Evolutionary conservation across 1,140 invertebrate species (phyloP), one percentile per base, ranked within the genome.

Genomic region (Zaprionus gabonicus): DNA sequence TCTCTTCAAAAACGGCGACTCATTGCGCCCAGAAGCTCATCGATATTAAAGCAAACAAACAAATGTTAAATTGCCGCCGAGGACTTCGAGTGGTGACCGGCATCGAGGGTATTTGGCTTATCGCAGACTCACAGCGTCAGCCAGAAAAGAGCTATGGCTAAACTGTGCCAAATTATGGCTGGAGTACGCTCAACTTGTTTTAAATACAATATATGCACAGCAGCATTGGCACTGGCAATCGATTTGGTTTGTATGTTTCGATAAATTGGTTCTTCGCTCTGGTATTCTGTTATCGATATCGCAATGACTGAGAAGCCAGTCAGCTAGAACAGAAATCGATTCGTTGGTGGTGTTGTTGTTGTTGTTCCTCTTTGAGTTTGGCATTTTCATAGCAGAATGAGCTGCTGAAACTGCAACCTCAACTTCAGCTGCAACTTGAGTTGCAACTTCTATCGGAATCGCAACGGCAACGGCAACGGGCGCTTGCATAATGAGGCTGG

Each of bases 401-500:
- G 49, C 67, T 49, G 36, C 69, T 41, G 38, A 46, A 72, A 71
- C 59, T 51, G 67, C 71, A 60, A 44, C 41, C 13, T 31, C 41
- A 53, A 55, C 34, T 10, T 28, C n/a, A n/a, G 36, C 41, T 28
- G 46, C 27, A 23, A 38, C 49, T 55, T 51, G 3, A 46, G 41
- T 46, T 17, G 41, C 38, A 25, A 51, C 46, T 51, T 51, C 23
- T 15, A n/a, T 41, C 0, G 46, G 62, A 44, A 34, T 53, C 2
- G 38, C 38, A 34, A 3, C 31, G 31, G 31, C 31, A 34, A 34
- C 31, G 2, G 34, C 34, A 55, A 56, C 31, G 12, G 23, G 31
- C 36, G 67, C 72, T 70, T 75, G 38, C 44, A 58, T 71, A 75
- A 75, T 64, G 59, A 41, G 59, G 28, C 27, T 71, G 41, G 38